A percentile compares a stretch with the other conserved stretches of the same genome.
Evolutionary conservation across 2,113 vertebrate genomes (phyloP).

Genomic region (Entelurus aequoreus): DNA sequence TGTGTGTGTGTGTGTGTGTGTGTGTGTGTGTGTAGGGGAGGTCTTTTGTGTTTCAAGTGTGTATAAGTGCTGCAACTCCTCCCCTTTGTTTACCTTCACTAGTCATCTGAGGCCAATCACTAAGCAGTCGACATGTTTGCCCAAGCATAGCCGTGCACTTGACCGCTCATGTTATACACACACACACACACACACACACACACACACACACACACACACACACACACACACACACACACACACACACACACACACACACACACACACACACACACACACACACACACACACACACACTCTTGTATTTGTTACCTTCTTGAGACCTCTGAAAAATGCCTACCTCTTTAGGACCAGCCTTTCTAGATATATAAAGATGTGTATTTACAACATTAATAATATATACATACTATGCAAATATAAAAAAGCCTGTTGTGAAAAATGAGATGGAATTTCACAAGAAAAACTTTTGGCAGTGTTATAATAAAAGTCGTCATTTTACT

Average conservation of each 20-base stretch:
- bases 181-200: slow-evolving; percentile 3
- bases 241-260: slow-evolving; percentile 2
- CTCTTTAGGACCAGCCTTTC: no score
- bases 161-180: slow-evolving; percentile 19
- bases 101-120: slow-evolving; percentile 44
- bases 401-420: no score
- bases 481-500: no score
- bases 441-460: no score
- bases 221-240: slow-evolving; percentile 9
- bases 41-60: slow-evolving; percentile 40
- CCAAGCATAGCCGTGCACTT: slow-evolving; percentile 45
- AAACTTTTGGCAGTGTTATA: no score
- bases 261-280: background rate
- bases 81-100: slow-evolving; percentile 31
- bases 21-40: slow-evolving; percentile 9
- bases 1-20: slow-evolving; percentile 4
- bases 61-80: slow-evolving; percentile 37
- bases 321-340: no score
- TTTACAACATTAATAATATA: no score
- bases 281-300: background rate
- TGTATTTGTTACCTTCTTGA: no score
- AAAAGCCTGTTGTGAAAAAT: no score
- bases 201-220: slow-evolving; percentile 2
- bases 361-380: no score
- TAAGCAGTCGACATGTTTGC: slow-evolving; percentile 46